phyloP scores from a whole-genome alignment of 2,888 invertebrate genomes.

The Penaeus monodon region DNA sequence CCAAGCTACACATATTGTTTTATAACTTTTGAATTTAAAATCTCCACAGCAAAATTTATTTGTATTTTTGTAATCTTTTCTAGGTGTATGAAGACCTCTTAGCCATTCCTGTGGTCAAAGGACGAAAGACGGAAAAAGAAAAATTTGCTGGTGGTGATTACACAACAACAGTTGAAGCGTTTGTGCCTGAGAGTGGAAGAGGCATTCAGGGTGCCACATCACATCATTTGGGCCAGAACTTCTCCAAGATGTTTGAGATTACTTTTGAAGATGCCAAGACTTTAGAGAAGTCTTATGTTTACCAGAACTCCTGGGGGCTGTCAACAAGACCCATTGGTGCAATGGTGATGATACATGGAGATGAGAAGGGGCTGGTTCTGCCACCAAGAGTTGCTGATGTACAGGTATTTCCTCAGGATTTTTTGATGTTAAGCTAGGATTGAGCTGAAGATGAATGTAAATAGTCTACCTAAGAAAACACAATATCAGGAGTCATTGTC shows the following conservation, averaged over 20 bases:
- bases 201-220: conserved; percentile 98
- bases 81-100: conserved; percentile 89
- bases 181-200: conserved; percentile 91
- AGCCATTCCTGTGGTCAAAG: conserved; percentile 94
- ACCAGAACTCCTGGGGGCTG: conserved; percentile 98
- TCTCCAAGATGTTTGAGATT: conserved; percentile 99
- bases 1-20: too few relatives aligned
- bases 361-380: conserved; percentile 94
- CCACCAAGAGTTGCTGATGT: conserved; percentile 92
- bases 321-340: conserved; percentile 80
- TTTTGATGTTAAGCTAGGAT: too few relatives aligned
- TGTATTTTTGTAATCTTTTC: too few relatives aligned
- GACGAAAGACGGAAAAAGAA: conserved; percentile 97
- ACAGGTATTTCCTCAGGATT: conserved; percentile 73
- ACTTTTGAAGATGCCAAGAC: conserved; percentile 93
- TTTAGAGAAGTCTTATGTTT: conserved; percentile 82
- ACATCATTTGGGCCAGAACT: conserved; percentile 98
- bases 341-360: conserved; percentile 86
- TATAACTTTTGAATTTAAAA: too few relatives aligned
- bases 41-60: too few relatives aligned
- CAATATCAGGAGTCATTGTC: too few relatives aligned
- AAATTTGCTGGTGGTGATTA: conserved; percentile 88
- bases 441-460: too few relatives aligned
- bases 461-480: too few relatives aligned
- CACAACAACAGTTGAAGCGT: conserved; percentile 71